Conservation (phyloP, 2,888 invertebrate genomes). For the Caenorhabditis imperialis region DNA sequence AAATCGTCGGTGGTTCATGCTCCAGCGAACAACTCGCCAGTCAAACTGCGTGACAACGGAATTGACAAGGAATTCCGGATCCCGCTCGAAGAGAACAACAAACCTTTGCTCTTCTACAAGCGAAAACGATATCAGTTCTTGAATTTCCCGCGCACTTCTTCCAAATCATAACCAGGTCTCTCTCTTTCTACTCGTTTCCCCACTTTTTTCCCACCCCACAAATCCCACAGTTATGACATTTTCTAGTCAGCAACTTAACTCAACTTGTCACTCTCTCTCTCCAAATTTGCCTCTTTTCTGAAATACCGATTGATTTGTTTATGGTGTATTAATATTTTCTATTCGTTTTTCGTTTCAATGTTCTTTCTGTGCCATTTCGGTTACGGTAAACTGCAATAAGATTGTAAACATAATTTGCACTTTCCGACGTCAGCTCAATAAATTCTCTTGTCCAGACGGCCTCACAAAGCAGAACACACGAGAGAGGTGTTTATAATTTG, state of each 20-base stretch:
- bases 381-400: slow-evolving; percentile 51
- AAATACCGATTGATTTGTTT: too few relatives aligned
- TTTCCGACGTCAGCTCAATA: not conserved
- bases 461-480: too few relatives aligned
- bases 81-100: slow-evolving; percentile 70
- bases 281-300: slow-evolving; percentile 22
- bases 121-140: slow-evolving; percentile 75
- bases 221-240: slow-evolving; percentile 38
- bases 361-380: slow-evolving; percentile 44
- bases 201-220: slow-evolving; percentile 20
- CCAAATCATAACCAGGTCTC: slow-evolving; percentile 55
- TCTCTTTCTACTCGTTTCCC: slow-evolving; percentile 2
- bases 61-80: slow-evolving; percentile 63
- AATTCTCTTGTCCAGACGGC: not conserved
- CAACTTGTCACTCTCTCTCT: not conserved
- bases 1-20: slow-evolving; percentile 53
- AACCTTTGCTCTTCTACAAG: slow-evolving; percentile 68
- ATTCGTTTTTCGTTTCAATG: slow-evolving; percentile 2
- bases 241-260: slow-evolving; percentile 33
- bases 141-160: slow-evolving; percentile 73
- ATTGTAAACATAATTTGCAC: not conserved
- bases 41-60: slow-evolving; percentile 61
- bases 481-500: slow-evolving; percentile 29
- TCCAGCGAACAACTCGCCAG: slow-evolving; percentile 36
- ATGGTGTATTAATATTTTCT: slow-evolving; percentile 11